phyloP scores from a whole-genome alignment of 2,113 vertebrate genomes.

The Xyrauchen texanus region DNA sequence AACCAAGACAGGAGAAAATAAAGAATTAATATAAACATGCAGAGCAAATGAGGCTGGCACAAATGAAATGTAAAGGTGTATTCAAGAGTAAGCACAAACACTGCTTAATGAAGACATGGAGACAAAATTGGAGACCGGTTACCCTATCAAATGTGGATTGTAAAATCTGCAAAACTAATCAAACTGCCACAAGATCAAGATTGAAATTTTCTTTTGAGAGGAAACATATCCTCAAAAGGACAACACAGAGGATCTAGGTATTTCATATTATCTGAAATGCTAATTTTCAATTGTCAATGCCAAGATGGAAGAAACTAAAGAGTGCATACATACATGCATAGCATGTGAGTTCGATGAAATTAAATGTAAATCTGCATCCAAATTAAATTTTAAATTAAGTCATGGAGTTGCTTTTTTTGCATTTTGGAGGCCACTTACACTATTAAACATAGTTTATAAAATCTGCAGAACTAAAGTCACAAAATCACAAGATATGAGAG shows the following conservation, averaged over 20 bases:
- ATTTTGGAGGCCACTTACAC: not conserved
- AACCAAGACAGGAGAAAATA: slow-evolving; percentile 62
- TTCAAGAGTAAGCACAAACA: slow-evolving; percentile 63
- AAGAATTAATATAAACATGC: slow-evolving; percentile 76
- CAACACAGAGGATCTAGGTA: no score
- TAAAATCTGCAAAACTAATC: not conserved
- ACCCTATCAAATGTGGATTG: not conserved
- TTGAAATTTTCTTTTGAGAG: not conserved
- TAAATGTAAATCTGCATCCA: no score
- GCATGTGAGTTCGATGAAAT: no score
- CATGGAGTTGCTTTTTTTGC: no score
- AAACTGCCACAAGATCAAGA: no score
- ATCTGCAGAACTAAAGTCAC: not conserved
- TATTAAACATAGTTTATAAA: not conserved
- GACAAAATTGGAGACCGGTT: not conserved
- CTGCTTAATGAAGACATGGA: slow-evolving; percentile 59
- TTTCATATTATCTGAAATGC: no score
- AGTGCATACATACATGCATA: no score
- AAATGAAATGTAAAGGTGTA: slow-evolving; percentile 61
- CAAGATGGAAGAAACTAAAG: no score
- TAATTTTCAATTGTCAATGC: no score
- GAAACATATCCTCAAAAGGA: not conserved
- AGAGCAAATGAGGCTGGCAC: slow-evolving; percentile 72
- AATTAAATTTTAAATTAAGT: no score
- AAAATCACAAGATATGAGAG: not conserved